Percentiles rank a stretch among this genome's conserved stretches.
Evolutionary conservation across 2,888 invertebrate species (phyloP).

Genomic region (Cenopis cana): DNA sequence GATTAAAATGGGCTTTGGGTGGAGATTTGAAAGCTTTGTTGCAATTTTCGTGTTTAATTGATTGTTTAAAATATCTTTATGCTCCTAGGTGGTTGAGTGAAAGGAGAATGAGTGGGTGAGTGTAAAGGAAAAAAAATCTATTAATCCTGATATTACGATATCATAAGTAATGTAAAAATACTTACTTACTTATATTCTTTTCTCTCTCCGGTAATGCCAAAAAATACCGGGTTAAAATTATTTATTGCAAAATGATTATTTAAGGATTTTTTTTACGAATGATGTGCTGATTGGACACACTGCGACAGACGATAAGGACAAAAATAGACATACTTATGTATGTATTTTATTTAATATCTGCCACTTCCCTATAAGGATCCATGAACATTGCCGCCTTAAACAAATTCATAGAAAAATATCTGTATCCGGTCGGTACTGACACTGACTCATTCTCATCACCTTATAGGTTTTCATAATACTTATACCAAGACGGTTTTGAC

Average conservation of each 20-base stretch:
- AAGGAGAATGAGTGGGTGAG: no score
- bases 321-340: neutral
- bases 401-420: neutral
- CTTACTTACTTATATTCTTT: no score
- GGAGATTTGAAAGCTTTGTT: slow-evolving; percentile 33
- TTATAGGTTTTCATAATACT: neutral
- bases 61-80: slow-evolving; percentile 4
- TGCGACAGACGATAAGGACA: no score
- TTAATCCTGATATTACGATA: no score
- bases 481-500: neutral
- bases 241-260: no score
- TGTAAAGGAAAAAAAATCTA: no score
- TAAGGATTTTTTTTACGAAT: no score
- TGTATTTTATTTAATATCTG: neutral
- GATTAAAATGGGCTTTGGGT: slow-evolving; percentile 22
- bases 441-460: neutral
- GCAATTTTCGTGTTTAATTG: slow-evolving; percentile 22
- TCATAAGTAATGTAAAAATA: no score
- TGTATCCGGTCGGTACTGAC: neutral
- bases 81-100: neutral
- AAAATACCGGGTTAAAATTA: no score
- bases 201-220: no score
- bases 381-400: neutral
- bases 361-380: neutral
- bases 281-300: no score